Conservation (phyloP, 1,140 invertebrate genomes). For the Drosophila elegans region DNA sequence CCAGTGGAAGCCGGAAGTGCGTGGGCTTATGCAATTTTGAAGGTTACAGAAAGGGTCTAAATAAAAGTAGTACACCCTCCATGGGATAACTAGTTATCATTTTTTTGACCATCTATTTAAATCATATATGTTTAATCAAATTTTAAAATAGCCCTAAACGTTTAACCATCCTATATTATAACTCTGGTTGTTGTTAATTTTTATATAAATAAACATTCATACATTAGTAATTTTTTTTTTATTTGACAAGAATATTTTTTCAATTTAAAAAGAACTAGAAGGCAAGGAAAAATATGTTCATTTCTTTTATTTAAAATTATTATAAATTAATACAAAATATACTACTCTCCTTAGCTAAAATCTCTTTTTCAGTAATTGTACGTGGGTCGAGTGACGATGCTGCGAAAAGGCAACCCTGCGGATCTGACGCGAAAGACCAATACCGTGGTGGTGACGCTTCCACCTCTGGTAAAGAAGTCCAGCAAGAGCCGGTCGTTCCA, state of each 20-base stretch:
- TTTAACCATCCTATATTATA: too few relatives aligned
- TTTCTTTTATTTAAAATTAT: too few relatives aligned
- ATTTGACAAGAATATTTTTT: too few relatives aligned
- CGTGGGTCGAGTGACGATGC: slow-evolving; percentile 10
- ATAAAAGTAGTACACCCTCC: not conserved
- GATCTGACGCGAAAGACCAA: slow-evolving; percentile 37
- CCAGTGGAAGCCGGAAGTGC: slow-evolving; percentile 34
- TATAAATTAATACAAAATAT: too few relatives aligned
- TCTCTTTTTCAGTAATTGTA: slow-evolving; percentile 40
- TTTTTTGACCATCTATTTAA: too few relatives aligned
- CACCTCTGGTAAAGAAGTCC: slow-evolving; percentile 58
- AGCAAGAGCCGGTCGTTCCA: slow-evolving; percentile 81
- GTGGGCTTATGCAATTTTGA: slow-evolving; percentile 47
- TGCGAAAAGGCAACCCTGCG: slow-evolving; percentile 11
- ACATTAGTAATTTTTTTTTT: too few relatives aligned
- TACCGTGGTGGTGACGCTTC: slow-evolving; percentile 36
- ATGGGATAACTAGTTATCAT: not conserved
- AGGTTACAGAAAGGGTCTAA: slow-evolving; percentile 28
- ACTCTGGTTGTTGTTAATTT: too few relatives aligned
- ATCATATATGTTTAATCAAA: too few relatives aligned
- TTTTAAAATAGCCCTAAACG: too few relatives aligned
- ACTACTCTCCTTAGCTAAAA: not conserved
- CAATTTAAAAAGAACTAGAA: too few relatives aligned
- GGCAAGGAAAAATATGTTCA: too few relatives aligned
- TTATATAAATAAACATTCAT: too few relatives aligned